Base-by-base conservation (phyloP, 23 tunicate genomes). In the Trididemnum miniatum region DNA sequence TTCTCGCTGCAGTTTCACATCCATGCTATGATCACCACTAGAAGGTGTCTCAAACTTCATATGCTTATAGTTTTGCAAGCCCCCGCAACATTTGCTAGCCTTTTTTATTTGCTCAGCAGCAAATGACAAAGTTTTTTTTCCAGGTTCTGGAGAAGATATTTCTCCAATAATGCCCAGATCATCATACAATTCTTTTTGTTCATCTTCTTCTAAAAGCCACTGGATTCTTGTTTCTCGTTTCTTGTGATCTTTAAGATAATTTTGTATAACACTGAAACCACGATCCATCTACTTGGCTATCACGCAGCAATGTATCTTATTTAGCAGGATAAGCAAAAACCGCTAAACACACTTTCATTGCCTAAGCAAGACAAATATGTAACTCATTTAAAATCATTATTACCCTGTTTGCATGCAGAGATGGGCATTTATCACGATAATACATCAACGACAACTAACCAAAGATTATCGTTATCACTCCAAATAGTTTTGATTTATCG, bases 91-190 rank as follows among this genome's bases (percentile, higher is more conserved):
- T 54, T 77, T 57, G 9, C 22, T 52, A 27, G 82, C 67, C 32
- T 54, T 77, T 7, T 23, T 3, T 2, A 29, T 52, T 9, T 77
- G 39, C 25, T 77, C 82, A 29, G n/a, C 67, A 4, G 37, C 67
- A 77, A 51, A 30, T 3, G 67, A 77, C 22, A 77, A 9, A 29
- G 22, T 5, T 9, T 31, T 52, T n/a, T 26, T 38, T 2, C 82
- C 67, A 1, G 67, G 4, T 1, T 80, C 82, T 62, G 86, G 91
- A 23, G 91, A 87, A 28, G 78, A 51, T 12, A 92, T 87, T 79
- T 93, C 93, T 1, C 98, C 98, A 76, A 93, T 88, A 12, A 93
- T 93, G 15, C 98, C 98, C 75, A 93, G 59, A 34, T 93, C 98
- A 35, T 88, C 86, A 65, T 87, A 93, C 7, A 88, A 35, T 33